Evolutionary conservation across 2,797 vertebrate species (phyloP), one percentile per base, ranked within the genome.

Genomic region (Miichthys miiuy): DNA sequence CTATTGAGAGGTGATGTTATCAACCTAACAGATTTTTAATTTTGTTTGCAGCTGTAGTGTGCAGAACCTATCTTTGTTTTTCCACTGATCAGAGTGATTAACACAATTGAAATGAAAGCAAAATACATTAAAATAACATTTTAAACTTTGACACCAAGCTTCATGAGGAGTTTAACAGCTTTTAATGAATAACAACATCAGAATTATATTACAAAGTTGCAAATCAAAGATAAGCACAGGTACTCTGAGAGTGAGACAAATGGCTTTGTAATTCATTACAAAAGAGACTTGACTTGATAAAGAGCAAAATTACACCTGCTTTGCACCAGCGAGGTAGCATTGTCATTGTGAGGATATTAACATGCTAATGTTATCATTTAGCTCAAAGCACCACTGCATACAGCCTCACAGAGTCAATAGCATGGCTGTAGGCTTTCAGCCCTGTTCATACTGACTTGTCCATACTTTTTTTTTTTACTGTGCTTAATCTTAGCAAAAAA

Each of bases 1-100:
- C 11, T 14, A 21, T 20, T 62, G n/a, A 41, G 18, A 67, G 54
- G 25, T 23, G 23, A 60, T 20, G 21, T 71, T 11, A 83, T 67
- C 55, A 75, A 62, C 38, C 41, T 47, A 13, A 54, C 18, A 56
- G 4, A 44, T 64, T 79, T 67, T 48, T 60, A 21, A 68, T 67
- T 72, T n/a, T 42, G 0, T 17, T 69, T 75, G 21, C 46, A 63
- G 34, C 30, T 42, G 46, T 58, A 27, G n/a, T 57, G 44, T 56
- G 48, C 13, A 23, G 5, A 72, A 18, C 4, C 16, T 60, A 2
- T 4, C n/a, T 6, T 66, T 48, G 25, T 64, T 72, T 56, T 65
- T 14, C 46, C 50, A 34, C 1, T 56, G 27, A 65, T 64, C 42
- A 47, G 4, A 67, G n/a, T 44, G 20, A 75, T 38, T 25, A 76